Evolutionary conservation across 2,797 vertebrate genomes (phyloP), one percentile per base, ranked within the genome.

Genomic region (Lates japonicus): DNA sequence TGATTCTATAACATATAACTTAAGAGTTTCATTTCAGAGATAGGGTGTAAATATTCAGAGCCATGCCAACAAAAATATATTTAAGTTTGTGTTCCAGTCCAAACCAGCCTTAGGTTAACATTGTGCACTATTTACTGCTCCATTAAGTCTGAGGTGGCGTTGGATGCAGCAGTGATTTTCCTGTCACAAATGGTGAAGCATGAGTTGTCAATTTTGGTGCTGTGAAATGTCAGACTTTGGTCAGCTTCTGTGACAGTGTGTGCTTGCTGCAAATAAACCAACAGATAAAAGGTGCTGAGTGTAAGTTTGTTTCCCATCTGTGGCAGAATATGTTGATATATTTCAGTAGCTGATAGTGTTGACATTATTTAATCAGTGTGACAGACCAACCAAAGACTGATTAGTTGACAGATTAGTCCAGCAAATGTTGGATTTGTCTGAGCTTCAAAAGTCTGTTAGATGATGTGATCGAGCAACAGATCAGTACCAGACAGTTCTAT

Each of bases 201-300:
- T 71, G 72, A 46, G 19, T 70, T 68, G 66, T 79, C 46, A 54
- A 14, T 75, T 74, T 74, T 48, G 31, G 5, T 42, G 14, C 54
- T n/a, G 20, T 31, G 37, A 85, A 85, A 81, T 61, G 71, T 66
- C 80, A 78, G 3, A 33, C 61, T 72, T 58, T 67, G 39, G 69
- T 74, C 61, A 48, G 8, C 59, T 29, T 49, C 33, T 65, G 61
- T 9, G 4, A 44, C 39, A 44, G 46, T 22, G 55, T 46, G 39
- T 22, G 17, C 19, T 37, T 25, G 13, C 59, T 42, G 58, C 22
- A 37, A 63, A 67, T 42, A 66, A 68, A 58, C 31, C 11, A 5
- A 66, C 41, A 55, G 10, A 33, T 4, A 59, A 35, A 48, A 61
- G 22, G 9, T 67, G 44, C 16, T 3, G 9, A 58, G 25, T n/a